These are phyloP conservation scores for Sialia sialis DNA, from an alignment of 2,113 vertebrate species.

Conservation along the genomic window DNA sequence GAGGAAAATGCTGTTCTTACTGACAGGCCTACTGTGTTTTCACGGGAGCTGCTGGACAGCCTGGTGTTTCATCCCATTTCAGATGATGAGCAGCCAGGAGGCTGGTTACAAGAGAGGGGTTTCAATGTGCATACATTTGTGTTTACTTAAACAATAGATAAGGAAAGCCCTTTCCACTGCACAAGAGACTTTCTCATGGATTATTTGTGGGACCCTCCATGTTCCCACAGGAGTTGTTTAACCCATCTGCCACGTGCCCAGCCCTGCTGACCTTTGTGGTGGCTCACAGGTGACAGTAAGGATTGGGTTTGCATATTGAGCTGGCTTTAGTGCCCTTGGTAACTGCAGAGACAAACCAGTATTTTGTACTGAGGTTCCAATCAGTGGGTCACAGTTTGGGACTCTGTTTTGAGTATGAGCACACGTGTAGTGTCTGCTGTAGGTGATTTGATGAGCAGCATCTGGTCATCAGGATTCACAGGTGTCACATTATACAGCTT, in stretches of 20 bases:
- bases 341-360: background rate
- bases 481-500: background rate
- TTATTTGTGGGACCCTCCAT: background rate
- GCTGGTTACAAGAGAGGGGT: background rate
- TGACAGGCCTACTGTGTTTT: background rate
- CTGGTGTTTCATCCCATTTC: accelerated
- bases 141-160: background rate
- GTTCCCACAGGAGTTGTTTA: background rate
- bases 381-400: background rate
- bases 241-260: background rate
- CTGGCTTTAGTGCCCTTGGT: background rate
- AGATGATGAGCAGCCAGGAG: background rate
- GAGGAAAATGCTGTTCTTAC: background rate
- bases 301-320: background rate
- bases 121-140: background rate
- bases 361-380: background rate
- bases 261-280: accelerated
- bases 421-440: background rate
- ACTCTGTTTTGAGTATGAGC: background rate
- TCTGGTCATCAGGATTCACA: background rate
- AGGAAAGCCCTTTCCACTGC: background rate
- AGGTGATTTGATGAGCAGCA: background rate
- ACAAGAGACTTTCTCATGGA: background rate
- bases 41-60: accelerated
- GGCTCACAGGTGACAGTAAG: background rate